These are phyloP conservation scores for Chrysogorgia sp. DNA, from an alignment of 92 coral and sea anemone genomes.

Conservation along the genomic window DNA sequence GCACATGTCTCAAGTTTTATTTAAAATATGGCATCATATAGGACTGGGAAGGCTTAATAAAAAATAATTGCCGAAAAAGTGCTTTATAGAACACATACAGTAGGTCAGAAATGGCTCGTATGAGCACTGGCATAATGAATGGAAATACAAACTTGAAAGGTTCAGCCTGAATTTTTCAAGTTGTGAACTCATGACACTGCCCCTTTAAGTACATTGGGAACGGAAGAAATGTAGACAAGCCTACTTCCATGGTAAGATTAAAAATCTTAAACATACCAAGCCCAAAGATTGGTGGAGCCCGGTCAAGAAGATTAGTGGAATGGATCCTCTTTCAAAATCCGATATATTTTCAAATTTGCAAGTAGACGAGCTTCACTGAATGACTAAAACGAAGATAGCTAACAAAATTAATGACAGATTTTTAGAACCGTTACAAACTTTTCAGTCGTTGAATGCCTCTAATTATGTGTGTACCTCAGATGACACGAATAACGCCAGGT, in stretches of 20 bases:
- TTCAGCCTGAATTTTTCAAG: too few relatives aligned
- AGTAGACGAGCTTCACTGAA: not conserved
- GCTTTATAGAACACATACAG: too few relatives aligned
- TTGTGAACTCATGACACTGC: too few relatives aligned
- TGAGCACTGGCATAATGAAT: conserved; percentile 24
- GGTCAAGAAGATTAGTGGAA: conserved; percentile 28
- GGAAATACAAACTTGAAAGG: too few relatives aligned
- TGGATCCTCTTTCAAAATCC: not conserved
- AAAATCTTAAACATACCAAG: conserved; percentile 12
- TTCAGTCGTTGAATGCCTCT: not conserved
- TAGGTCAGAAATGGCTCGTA: too few relatives aligned
- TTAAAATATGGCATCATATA: too few relatives aligned
- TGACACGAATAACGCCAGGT: not conserved
- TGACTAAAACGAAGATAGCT: not conserved
- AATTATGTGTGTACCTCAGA: not conserved
- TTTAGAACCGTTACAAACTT: conserved; percentile 4
- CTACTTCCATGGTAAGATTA: conserved; percentile 4
- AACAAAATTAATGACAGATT: conserved; percentile 19
- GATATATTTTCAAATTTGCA: conserved; percentile 8
- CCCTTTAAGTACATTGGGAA: conserved; percentile 12
- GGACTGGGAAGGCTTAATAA: too few relatives aligned
- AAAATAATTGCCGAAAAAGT: too few relatives aligned
- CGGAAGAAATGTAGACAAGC: conserved; percentile 16
- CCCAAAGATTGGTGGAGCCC: conserved; percentile 31
- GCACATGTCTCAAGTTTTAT: too few relatives aligned